Conservation (phyloP, 2,113 vertebrate genomes). For the Herpetotheres cachinnans region DNA sequence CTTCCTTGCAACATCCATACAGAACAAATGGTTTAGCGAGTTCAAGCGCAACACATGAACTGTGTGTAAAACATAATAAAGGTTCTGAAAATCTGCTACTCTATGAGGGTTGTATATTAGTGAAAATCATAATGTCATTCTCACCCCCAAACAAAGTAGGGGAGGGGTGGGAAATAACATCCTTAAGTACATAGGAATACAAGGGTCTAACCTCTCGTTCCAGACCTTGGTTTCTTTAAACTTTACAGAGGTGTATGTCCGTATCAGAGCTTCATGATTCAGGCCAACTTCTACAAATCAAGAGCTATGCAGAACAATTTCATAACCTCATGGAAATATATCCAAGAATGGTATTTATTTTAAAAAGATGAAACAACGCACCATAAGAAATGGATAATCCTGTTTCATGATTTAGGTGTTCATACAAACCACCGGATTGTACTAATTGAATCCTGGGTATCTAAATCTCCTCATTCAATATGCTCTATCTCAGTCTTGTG, state of each 20-base stretch:
- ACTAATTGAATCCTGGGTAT: not conserved
- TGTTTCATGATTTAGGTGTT: not conserved
- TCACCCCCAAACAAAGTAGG: fast-evolving
- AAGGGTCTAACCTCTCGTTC: not conserved
- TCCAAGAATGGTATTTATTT: not conserved
- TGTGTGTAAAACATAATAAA: not conserved
- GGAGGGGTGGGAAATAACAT: not conserved
- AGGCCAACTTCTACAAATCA: not conserved
- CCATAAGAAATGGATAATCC: not conserved
- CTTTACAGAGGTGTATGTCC: not conserved
- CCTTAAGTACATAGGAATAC: not conserved
- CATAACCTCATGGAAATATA: not conserved
- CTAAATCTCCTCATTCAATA: not conserved
- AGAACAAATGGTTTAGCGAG: not conserved
- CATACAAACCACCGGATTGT: not conserved
- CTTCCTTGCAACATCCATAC: not conserved
- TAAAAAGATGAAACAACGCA: not conserved
- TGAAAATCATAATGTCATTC: not conserved
- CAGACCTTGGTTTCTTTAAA: not conserved
- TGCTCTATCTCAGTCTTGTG: not conserved
- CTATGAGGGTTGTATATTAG: not conserved
- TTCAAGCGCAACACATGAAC: not conserved
- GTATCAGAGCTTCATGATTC: not conserved
- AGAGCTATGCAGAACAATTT: not conserved
- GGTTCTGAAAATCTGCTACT: not conserved